Percentiles rank a stretch among this genome's conserved stretches.
phyloP scores from a whole-genome alignment of 2,797 vertebrate genomes.

The Propithecus perrieri region DNA sequence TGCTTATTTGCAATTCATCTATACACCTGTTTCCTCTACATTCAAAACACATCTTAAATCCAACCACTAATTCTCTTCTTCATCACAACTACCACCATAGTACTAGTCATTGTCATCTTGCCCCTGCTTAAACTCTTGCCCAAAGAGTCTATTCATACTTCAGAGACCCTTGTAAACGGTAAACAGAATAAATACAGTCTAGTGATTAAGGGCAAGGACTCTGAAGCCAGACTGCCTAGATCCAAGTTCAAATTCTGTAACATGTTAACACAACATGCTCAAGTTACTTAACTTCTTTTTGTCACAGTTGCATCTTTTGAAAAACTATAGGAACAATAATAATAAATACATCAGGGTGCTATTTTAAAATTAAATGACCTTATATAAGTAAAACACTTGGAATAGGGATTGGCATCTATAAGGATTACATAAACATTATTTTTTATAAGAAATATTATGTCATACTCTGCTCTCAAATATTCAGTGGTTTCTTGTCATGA shows the following conservation, averaged over 20 bases:
- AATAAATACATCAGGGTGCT: neutral
- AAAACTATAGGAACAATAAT: neutral
- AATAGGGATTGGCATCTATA: neutral
- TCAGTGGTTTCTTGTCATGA: neutral
- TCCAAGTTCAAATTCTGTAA: neutral
- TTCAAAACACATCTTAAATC: neutral
- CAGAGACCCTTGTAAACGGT: neutral
- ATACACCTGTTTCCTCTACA: neutral
- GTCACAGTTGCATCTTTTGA: neutral
- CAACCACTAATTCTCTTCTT: neutral
- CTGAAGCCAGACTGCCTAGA: neutral
- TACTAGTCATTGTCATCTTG: neutral
- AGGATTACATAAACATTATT: neutral
- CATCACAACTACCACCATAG: neutral
- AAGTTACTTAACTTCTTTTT: neutral
- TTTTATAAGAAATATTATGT: neutral
- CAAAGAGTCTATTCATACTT: neutral
- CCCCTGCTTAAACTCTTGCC: neutral
- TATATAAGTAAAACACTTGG: neutral
- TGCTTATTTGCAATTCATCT: neutral
- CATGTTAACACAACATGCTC: neutral
- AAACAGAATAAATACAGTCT: neutral
- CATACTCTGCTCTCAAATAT: neutral
- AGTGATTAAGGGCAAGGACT: neutral
- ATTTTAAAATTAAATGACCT: constrained; percentile 6